A percentile compares a stretch with the other conserved stretches of the same genome.
Conservation (phyloP, 2,113 vertebrate genomes). For the Osmerus eperlanus region DNA sequence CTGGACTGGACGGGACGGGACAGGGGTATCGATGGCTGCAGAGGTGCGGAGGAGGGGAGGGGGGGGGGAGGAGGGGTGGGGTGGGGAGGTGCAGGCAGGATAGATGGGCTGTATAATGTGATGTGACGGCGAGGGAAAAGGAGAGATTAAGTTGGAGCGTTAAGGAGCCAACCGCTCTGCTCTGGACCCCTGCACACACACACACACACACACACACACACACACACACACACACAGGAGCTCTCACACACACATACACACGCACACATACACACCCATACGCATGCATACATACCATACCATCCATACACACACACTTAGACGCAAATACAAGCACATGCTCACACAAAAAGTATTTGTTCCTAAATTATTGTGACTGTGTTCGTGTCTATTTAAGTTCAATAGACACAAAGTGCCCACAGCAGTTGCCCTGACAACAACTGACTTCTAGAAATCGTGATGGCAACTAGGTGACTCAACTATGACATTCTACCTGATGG, state of each 20-base stretch:
- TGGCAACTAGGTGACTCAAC: neutral
- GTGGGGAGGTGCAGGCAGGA: neutral
- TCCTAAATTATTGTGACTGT: neutral
- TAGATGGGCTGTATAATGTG: conserved; percentile 40
- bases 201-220: too few relatives aligned
- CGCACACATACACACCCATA: too few relatives aligned
- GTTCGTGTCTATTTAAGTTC: neutral
- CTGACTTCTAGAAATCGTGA: neutral
- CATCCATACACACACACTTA: too few relatives aligned
- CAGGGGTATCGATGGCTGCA: too few relatives aligned
- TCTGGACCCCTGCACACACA: conserved; percentile 9
- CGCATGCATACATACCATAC: too few relatives aligned
- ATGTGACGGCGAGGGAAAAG: conserved; percentile 26
- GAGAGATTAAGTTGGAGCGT: conserved; percentile 41
- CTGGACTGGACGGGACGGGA: too few relatives aligned
- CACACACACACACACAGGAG: too few relatives aligned
- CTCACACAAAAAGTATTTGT: neutral
- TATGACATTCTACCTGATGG: too few relatives aligned
- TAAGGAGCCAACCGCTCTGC: conserved; percentile 24
- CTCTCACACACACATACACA: too few relatives aligned
- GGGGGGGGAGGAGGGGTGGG: neutral
- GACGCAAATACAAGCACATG: neutral
- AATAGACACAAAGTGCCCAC: neutral
- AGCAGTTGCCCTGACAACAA: neutral
- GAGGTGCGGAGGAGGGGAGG: neutral